Evolutionary conservation across 2,797 vertebrate genomes (phyloP).

Genomic region (Centroberyx gerrardi): DNA sequence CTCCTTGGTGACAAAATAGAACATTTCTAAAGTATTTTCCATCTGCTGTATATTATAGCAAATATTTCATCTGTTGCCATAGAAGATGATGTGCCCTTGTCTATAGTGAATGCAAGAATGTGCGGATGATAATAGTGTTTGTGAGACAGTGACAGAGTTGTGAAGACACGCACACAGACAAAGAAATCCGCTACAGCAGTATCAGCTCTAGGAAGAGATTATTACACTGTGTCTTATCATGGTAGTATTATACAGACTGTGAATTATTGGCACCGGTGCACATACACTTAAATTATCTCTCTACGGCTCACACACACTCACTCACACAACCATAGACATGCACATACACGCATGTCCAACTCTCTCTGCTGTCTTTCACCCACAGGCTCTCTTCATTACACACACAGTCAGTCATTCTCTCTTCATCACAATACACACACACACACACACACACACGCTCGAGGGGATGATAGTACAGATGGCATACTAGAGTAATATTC

Average conservation of each 20-base stretch:
- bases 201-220: conserved; percentile 42
- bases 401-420: neutral
- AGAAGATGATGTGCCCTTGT: neutral
- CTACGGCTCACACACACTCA: conserved; percentile 10
- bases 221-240: conserved; percentile 37
- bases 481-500: conserved; percentile 79
- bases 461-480: conserved; percentile 81
- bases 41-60: neutral
- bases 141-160: conserved; percentile 32
- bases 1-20: neutral
- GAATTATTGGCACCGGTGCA: conserved; percentile 47
- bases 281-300: conserved; percentile 32
- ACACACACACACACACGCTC: conserved; percentile 54
- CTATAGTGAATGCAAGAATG: neutral
- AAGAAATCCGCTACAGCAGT: conserved; percentile 34
- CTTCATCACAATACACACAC: conserved; percentile 37
- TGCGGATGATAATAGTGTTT: conserved; percentile 21
- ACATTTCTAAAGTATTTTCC: too few relatives aligned
- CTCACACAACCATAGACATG: conserved; percentile 19
- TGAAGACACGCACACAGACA: conserved; percentile 24
- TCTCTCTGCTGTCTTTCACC: conserved; percentile 58
- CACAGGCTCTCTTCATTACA: conserved; percentile 50
- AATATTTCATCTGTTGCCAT: neutral
- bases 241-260: conserved; percentile 34
- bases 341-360: conserved; percentile 43